Evolutionary conservation across 2,113 vertebrate species (phyloP), one percentile per base, ranked within the genome.

Genomic region (Saccopteryx leptura): DNA sequence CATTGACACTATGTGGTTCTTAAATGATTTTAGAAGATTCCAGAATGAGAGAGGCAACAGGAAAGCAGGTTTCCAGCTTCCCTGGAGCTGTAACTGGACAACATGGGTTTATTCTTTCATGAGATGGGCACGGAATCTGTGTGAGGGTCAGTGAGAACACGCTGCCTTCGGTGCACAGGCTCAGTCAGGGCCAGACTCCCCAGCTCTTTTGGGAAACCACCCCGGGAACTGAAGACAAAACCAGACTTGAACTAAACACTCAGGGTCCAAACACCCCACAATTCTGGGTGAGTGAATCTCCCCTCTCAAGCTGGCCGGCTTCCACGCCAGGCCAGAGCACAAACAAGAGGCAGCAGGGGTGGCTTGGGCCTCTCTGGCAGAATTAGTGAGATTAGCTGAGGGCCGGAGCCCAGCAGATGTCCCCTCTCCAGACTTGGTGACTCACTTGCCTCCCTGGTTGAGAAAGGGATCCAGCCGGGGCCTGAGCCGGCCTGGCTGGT

Each of bases 391-490:
- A 88, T 96, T 80, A 96, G 93, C 96, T 5, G 76, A 60, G 81
- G 81, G 15, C 56, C 0, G 0, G 56, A 71, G 92, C 72, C 90
- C 90, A 50, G 97, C 97, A 97, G 97, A 96, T 96, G 97, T 92
- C 96, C 96, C 92, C 68, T 85, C 86, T 94, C 95, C 13, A 65
- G 87, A 17, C 80, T 1, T 3, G 3, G 90, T 97, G 97, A 97
- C 94, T 97, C 96, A 97, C 93, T 97, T 24, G 93, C 91, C 97
- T 96, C 95, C 96, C 91, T 76, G 88, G 88, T 92, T 23, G 88
- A 91, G 90, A 72, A 78, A 81, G 72, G 66, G 88, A 76, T 90
- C 85, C 90, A 87, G 93, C 91, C 78, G 7, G 74, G 74, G 91
- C 91, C 93, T 39, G 89, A 94, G 84, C 18, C 0, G 4, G 50